A percentile compares a stretch with the other conserved stretches of the same genome.
These are phyloP conservation scores for Regulus satrapa DNA, from an alignment of 2,113 vertebrate species.

Conservation along the genomic window DNA sequence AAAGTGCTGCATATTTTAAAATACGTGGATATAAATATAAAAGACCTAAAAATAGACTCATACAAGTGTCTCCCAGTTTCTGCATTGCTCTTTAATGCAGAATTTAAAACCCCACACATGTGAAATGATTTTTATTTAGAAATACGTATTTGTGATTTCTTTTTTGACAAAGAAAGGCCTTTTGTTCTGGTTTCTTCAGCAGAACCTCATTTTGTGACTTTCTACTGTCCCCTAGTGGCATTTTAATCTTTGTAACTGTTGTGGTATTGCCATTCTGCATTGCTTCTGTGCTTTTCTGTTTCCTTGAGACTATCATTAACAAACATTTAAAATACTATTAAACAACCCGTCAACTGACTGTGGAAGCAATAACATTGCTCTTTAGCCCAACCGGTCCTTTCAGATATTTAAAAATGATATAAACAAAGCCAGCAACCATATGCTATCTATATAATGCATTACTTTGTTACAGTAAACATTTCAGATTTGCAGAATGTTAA, in stretches of 20 bases:
- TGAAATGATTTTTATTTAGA: slow-evolving; percentile 67
- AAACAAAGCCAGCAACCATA: slow-evolving; percentile 85
- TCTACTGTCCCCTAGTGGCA: slow-evolving; percentile 99
- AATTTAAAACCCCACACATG: slow-evolving; percentile 49
- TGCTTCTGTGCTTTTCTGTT: slow-evolving; percentile 68
- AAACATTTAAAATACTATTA: slow-evolving; percentile 89
- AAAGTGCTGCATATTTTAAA: slow-evolving; percentile 43
- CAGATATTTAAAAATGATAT: slow-evolving; percentile 78
- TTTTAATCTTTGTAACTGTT: slow-evolving; percentile 73
- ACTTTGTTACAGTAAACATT: slow-evolving; percentile 83
- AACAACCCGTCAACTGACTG: slow-evolving; percentile 74
- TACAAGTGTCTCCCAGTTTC: slow-evolving; percentile 46
- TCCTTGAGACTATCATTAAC: slow-evolving; percentile 83
- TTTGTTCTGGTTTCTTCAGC: slow-evolving; percentile 89
- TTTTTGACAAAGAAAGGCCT: slow-evolving; percentile 88
- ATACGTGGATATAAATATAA: slow-evolving; percentile 18
- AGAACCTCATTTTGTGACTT: slow-evolving; percentile 87
- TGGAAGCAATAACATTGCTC: slow-evolving; percentile 75
- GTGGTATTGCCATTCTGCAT: slow-evolving; percentile 60
- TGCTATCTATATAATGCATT: slow-evolving; percentile 82
- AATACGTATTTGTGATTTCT: slow-evolving; percentile 51
- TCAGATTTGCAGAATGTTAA: slow-evolving; percentile 84
- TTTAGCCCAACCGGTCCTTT: slow-evolving; percentile 80
- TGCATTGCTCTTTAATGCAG: slow-evolving; percentile 28
- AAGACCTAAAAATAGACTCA: slow-evolving; percentile 47